Conservation (phyloP, 2,888 invertebrate genomes). For the Tiliacea citrago region DNA sequence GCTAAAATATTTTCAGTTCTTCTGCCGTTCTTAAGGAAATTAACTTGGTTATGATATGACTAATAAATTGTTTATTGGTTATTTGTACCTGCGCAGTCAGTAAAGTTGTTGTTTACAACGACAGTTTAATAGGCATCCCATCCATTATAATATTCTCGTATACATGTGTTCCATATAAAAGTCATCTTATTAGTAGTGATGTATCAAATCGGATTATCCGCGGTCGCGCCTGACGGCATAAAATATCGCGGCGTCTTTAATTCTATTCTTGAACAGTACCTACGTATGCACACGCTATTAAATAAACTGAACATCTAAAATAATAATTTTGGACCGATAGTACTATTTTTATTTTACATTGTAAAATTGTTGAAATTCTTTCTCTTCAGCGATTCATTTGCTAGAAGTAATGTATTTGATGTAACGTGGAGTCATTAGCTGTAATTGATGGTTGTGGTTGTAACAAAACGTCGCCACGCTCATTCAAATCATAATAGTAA, state of each 20-base stretch:
- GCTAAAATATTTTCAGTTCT: slow-evolving; percentile 33
- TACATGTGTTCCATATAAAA: slow-evolving; percentile 33
- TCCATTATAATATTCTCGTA: slow-evolving; percentile 14
- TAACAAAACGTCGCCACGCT: slow-evolving; percentile 23
- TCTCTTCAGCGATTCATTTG: slow-evolving; percentile 25
- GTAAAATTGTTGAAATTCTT: slow-evolving; percentile 26
- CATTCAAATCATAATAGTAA: slow-evolving; percentile 36
- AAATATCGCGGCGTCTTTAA: slow-evolving; percentile 43
- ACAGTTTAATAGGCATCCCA: slow-evolving; percentile 4
- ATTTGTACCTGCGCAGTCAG: neutral
- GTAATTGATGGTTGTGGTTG: slow-evolving; percentile 35
- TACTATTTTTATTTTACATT: slow-evolving; percentile 54
- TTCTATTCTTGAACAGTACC: slow-evolving; percentile 52
- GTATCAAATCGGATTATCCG: slow-evolving; percentile 59
- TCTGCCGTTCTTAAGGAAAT: neutral
- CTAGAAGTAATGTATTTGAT: slow-evolving; percentile 26
- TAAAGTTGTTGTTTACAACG: slow-evolving; percentile 5
- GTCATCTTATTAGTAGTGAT: slow-evolving; percentile 55
- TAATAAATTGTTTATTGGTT: slow-evolving; percentile 8
- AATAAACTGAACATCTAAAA: slow-evolving; percentile 33
- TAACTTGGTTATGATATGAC: slow-evolving; percentile 3
- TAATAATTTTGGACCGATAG: slow-evolving; percentile 48
- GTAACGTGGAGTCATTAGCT: slow-evolving; percentile 26
- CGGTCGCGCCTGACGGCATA: slow-evolving; percentile 44
- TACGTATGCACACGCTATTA: slow-evolving; percentile 34